Percentiles rank a stretch among this genome's conserved stretches.
Evolutionary conservation across 2,113 vertebrate species (phyloP).

Genomic region (Onychostruthus taczanowskii): DNA sequence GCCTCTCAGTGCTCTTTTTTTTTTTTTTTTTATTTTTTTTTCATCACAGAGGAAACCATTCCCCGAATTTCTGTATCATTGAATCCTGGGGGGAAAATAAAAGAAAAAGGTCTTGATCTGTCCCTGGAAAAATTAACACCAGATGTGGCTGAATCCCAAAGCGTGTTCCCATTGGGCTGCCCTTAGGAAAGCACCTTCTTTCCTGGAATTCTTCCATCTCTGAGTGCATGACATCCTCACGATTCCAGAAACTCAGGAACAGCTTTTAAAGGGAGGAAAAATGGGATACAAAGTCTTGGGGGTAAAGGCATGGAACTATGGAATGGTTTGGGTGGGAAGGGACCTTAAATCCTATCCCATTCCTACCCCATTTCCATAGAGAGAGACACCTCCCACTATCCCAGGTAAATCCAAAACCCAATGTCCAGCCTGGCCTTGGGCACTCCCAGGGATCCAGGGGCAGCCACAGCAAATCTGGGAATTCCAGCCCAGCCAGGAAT

Average conservation of each 20-base stretch:
- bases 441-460: background rate
- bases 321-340: background rate
- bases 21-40: background rate
- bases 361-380: too few relatives aligned
- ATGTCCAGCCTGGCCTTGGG: background rate
- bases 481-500: background rate
- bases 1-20: background rate
- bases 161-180: background rate
- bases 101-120: background rate
- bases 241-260: too few relatives aligned
- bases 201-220: background rate
- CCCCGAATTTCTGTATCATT: constrained; percentile 9
- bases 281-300: background rate
- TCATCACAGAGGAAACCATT: background rate
- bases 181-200: background rate
- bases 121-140: background rate
- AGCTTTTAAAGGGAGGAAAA: background rate
- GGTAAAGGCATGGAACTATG: background rate
- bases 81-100: background rate
- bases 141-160: background rate
- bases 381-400: accelerated
- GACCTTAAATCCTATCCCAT: too few relatives aligned
- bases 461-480: background rate
- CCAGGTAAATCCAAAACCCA: background rate
- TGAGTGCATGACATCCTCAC: background rate